Conservation (phyloP, 2,888 invertebrate species). For the Heliconius sara region DNA sequence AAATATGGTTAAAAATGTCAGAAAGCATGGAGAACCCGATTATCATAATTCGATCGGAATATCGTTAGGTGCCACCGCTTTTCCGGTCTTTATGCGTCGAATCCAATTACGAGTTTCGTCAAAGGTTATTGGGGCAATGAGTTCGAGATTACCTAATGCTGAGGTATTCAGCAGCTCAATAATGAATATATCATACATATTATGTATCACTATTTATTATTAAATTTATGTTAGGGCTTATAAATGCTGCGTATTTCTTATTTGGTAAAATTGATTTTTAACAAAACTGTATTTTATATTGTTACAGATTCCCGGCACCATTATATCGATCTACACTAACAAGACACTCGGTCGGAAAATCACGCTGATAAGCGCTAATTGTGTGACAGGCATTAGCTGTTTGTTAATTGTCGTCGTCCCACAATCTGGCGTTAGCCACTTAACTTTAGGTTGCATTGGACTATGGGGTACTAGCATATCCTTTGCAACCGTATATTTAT, state of each 20-base stretch:
- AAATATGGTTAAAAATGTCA: no score
- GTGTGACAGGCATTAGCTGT: conserved; percentile 86
- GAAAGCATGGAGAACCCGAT: no score
- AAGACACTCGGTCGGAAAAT: conserved; percentile 87
- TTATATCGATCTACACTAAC: conserved; percentile 86
- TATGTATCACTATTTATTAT: no score
- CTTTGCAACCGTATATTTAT: conserved; percentile 94
- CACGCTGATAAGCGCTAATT: conserved; percentile 86
- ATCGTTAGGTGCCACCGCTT: no score
- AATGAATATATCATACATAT: no score
- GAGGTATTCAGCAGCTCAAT: no score
- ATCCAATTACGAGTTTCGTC: no score
- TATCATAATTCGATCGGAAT: no score
- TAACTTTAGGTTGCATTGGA: conserved; percentile 88
- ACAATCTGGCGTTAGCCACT: conserved; percentile 74
- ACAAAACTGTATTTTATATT: background rate
- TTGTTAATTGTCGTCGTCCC: conserved; percentile 85
- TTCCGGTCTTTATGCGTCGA: no score
- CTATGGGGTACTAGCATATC: conserved; percentile 92
- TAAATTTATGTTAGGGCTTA: no score
- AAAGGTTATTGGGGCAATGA: no score
- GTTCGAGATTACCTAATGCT: no score
- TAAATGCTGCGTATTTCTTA: background rate
- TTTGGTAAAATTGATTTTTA: background rate
- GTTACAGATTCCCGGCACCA: conserved; percentile 84